These are phyloP conservation scores for Glyptemys insculpta DNA, from an alignment of 2,797 vertebrate genomes.

Conservation along the genomic window DNA sequence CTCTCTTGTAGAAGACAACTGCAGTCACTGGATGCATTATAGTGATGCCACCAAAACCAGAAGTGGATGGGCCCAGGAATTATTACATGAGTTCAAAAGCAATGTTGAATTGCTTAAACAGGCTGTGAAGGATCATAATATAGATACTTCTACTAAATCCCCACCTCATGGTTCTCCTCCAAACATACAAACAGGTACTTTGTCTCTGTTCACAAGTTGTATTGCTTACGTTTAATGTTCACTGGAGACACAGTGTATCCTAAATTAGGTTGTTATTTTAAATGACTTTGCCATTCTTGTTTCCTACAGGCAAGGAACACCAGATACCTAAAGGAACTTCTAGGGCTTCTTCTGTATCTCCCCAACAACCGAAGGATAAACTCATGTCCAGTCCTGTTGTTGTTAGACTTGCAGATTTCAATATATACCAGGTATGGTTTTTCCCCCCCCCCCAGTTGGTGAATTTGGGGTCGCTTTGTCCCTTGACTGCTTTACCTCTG, in stretches of 20 bases:
- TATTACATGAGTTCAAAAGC: slow-evolving; percentile 93
- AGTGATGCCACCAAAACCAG: slow-evolving; percentile 95
- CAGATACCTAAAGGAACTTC: slow-evolving; percentile 81
- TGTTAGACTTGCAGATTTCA: slow-evolving; percentile 96
- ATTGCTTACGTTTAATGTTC: slow-evolving; percentile 11
- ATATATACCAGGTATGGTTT: slow-evolving; percentile 94
- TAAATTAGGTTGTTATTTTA: slow-evolving; percentile 18
- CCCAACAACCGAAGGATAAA: slow-evolving; percentile 88
- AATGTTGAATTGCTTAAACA: slow-evolving; percentile 96
- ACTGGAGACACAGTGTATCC: not conserved
- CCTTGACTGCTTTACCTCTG: not conserved
- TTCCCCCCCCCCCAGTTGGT: slow-evolving; percentile 50
- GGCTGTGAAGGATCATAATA: slow-evolving; percentile 86
- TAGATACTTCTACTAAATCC: slow-evolving; percentile 78
- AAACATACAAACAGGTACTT: slow-evolving; percentile 85
- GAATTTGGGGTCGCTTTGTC: not conserved
- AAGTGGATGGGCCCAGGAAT: slow-evolving; percentile 90
- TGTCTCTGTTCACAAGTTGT: slow-evolving; percentile 7
- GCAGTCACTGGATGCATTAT: slow-evolving; percentile 97
- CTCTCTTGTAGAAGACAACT: slow-evolving; percentile 88
- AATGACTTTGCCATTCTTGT: slow-evolving; percentile 61
- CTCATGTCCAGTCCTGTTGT: slow-evolving; percentile 97
- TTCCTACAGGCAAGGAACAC: slow-evolving; percentile 80
- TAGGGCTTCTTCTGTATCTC: slow-evolving; percentile 82
- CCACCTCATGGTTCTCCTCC: slow-evolving; percentile 87